Conservation (phyloP, 2,797 vertebrate genomes). For the Diplodus sargus region DNA sequence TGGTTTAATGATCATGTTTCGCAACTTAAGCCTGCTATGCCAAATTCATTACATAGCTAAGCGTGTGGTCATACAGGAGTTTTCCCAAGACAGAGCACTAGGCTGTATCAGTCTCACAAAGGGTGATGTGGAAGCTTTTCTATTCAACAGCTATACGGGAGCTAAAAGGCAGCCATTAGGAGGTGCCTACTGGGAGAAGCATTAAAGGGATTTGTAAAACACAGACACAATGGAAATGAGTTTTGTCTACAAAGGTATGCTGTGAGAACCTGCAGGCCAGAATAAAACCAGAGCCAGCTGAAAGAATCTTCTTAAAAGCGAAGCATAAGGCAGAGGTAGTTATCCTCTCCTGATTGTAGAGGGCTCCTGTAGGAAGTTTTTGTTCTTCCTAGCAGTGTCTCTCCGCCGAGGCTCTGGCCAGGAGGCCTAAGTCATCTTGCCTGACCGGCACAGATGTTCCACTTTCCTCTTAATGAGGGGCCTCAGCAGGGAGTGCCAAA, state of each 20-base stretch:
- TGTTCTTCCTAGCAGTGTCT: conserved; percentile 60
- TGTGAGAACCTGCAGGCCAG: conserved; percentile 64
- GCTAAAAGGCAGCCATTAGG: conserved; percentile 68
- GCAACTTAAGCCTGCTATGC: conserved; percentile 2
- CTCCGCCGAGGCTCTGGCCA: conserved; percentile 65
- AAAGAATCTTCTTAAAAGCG: conserved; percentile 56
- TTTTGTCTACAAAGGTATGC: conserved; percentile 74
- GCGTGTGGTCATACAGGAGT: conserved; percentile 14
- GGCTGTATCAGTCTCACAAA: conserved; percentile 47
- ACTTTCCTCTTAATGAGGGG: conserved; percentile 79
- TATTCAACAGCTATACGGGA: conserved; percentile 56
- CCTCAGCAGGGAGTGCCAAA: conserved; percentile 75
- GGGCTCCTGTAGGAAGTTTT: conserved; percentile 58
- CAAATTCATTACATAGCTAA: conserved; percentile 38
- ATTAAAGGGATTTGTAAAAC: conserved; percentile 75
- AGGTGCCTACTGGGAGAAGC: conserved; percentile 58
- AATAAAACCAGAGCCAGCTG: conserved; percentile 62
- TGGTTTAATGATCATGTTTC: conserved; percentile 34
- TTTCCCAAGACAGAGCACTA: conserved; percentile 51
- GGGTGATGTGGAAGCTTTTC: conserved; percentile 60
- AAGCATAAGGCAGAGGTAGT: conserved; percentile 50
- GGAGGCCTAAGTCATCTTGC: conserved; percentile 76
- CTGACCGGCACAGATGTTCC: conserved; percentile 81
- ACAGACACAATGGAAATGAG: conserved; percentile 66
- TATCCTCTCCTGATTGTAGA: conserved; percentile 53